Evolutionary conservation across 2,888 invertebrate species (phyloP), one percentile per base, ranked within the genome.

Genomic region (Autographa gamma): DNA sequence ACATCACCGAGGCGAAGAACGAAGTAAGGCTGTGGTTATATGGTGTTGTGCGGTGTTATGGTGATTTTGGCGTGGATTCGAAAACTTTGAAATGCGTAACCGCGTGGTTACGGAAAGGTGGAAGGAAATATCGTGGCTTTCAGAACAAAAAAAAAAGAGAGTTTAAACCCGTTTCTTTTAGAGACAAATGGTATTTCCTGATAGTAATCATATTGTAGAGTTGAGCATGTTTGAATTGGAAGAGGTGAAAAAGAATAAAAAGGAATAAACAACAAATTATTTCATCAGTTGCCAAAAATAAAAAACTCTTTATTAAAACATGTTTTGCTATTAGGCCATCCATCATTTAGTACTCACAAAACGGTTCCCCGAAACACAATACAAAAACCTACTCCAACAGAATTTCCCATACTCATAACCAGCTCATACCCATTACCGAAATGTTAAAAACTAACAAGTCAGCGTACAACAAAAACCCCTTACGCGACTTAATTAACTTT

Each of bases 401-500:
- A 76, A 68, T 68, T 16, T 62, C 66, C 67, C 66, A 58, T 62
- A 59, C 62, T 52, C 52, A 58, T 72, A 56, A 18, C 48, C 76
- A 65, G 9, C 38, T 38, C 38, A 38, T 72, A 56, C 34, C 48
- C 76, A 65, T 63, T 58, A 41, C 63, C 73, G 74, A 77, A 70
- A 68, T 69, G 77, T 73, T 71, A 69, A 74, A 77, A 81, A 81
- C 82, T 81, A 79, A 77, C 75, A 68, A 79, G 80, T 81, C 79
- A 81, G 76, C 77, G 31, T 71, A 81, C 73, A 81, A 66, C 82
- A 79, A 81, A 82, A 82, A 77, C 72, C 74, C 81, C 81, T 77
- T 80, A 76, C 82, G 66, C 73, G 69, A 72, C 77, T 76, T 82
- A 85, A 85, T 85, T 85, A 85, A 77, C 78, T 81, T 75, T 74